phyloP scores from a whole-genome alignment of 2,797 vertebrate species.

The Okamejei kenojei region DNA sequence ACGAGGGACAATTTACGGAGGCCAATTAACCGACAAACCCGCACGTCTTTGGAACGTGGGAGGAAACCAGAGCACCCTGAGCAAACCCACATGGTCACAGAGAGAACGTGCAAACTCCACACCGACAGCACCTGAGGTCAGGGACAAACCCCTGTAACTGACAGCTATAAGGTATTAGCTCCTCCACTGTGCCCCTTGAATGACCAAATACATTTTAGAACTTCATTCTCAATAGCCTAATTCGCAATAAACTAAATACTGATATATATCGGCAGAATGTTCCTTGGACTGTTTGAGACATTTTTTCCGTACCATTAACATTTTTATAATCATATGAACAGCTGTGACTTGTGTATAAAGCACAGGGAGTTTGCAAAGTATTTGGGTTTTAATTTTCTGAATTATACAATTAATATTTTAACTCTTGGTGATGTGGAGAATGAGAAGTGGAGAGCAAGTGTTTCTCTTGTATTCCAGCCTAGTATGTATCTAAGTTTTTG shows the following conservation, averaged over 20 bases:
- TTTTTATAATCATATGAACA: not conserved
- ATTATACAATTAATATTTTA: not conserved
- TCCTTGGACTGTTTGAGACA: not conserved
- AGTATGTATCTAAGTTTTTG: not conserved
- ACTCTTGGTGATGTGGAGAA: not conserved
- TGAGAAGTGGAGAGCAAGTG: not conserved
- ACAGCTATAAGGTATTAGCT: too few species aligned
- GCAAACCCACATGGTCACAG: too few species aligned
- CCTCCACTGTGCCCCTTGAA: not conserved
- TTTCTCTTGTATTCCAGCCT: not conserved
- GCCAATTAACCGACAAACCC: too few species aligned
- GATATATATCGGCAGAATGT: not conserved
- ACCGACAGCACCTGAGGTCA: too few species aligned
- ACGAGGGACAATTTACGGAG: too few species aligned
- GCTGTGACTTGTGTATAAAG: not conserved
- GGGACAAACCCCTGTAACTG: too few species aligned
- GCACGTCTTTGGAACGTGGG: too few species aligned
- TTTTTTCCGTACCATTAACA: not conserved
- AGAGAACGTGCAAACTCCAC: too few species aligned
- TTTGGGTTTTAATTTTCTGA: not conserved
- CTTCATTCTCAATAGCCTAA: not conserved
- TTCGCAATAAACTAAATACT: not conserved
- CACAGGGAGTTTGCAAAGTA: not conserved
- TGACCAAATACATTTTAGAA: not conserved
- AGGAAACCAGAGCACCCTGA: too few species aligned